A percentile compares a stretch with the other conserved stretches of the same genome.
Evolutionary conservation across 2,888 invertebrate species (phyloP).

Genomic region (Heliconius sara): DNA sequence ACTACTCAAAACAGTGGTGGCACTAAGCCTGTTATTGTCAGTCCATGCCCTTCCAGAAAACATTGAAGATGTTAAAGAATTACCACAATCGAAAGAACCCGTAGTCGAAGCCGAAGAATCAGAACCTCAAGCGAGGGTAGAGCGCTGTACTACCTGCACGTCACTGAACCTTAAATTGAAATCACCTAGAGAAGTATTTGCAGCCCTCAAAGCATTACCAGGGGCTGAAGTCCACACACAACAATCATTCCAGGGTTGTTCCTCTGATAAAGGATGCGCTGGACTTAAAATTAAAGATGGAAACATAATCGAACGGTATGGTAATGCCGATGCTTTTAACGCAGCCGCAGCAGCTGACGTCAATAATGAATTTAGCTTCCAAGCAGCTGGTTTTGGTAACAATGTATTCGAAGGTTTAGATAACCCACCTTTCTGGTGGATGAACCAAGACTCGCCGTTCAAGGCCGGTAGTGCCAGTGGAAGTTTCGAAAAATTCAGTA

Average conservation of each 20-base stretch:
- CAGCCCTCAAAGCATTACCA: slow-evolving; percentile 65
- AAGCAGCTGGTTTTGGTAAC: slow-evolving; percentile 61
- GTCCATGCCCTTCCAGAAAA: slow-evolving; percentile 68
- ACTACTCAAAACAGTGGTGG: slow-evolving; percentile 74
- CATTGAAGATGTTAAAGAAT: slow-evolving; percentile 66
- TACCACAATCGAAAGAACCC: slow-evolving; percentile 65
- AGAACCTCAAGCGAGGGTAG: slow-evolving; percentile 63
- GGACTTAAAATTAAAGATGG: slow-evolving; percentile 79
- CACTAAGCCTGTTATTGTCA: slow-evolving; percentile 67
- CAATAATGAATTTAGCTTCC: slow-evolving; percentile 71
- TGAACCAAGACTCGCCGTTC: slow-evolving; percentile 84
- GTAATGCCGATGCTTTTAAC: slow-evolving; percentile 71
- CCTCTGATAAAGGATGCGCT: slow-evolving; percentile 76
- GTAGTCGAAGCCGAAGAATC: slow-evolving; percentile 67
- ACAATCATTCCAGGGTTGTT: slow-evolving; percentile 74
- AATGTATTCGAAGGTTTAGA: slow-evolving; percentile 64
- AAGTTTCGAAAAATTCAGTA: slow-evolving; percentile 69
- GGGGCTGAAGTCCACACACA: slow-evolving; percentile 73
- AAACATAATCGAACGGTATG: slow-evolving; percentile 69
- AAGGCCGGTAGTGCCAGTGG: slow-evolving; percentile 65
- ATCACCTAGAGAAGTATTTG: slow-evolving; percentile 63
- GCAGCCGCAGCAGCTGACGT: slow-evolving; percentile 64
- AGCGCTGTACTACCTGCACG: slow-evolving; percentile 69
- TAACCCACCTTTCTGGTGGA: slow-evolving; percentile 85
- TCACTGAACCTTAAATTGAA: slow-evolving; percentile 59